phyloP scores from a whole-genome alignment of 2,113 vertebrate species.

The Brachionichthys hirsutus region DNA sequence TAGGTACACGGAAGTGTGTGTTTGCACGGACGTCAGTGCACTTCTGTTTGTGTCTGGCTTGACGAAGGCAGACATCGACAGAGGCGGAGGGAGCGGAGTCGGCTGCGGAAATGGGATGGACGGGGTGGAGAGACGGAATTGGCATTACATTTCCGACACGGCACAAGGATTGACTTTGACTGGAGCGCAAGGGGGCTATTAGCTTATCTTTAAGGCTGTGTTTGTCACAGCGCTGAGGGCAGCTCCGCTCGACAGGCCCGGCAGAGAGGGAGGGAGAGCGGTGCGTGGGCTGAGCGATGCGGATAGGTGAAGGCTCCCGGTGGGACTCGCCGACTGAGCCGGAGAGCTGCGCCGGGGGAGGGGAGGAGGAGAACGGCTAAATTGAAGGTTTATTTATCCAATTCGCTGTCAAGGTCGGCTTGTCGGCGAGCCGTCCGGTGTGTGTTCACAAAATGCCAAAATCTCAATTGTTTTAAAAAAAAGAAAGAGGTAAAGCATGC shows the following conservation, averaged over 20 bases:
- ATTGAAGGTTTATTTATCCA: conserved; percentile 99
- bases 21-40: conserved; percentile 51
- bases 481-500: conserved; percentile 32
- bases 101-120: conserved; percentile 79
- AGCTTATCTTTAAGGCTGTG: conserved; percentile 91
- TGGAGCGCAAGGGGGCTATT: conserved; percentile 85
- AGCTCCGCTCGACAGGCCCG: conserved; percentile 81
- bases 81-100: conserved; percentile 37
- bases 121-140: conserved; percentile 84
- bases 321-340: conserved; percentile 85
- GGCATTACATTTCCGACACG: conserved; percentile 95
- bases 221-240: conserved; percentile 92
- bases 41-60: conserved; percentile 54
- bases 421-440: conserved; percentile 96
- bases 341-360: conserved; percentile 77
- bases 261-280: conserved; percentile 71
- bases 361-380: conserved; percentile 84
- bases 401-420: conserved; percentile 99
- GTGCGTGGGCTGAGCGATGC: conserved; percentile 90
- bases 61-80: conserved; percentile 53
- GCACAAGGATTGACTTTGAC: conserved; percentile 95
- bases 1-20: conserved; percentile 62
- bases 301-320: conserved; percentile 98
- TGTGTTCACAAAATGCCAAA: conserved; percentile 99
- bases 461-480: conserved; percentile 92